Base-by-base conservation (phyloP, 2,888 invertebrate species). In the Cheilosia vernalis region DNA sequence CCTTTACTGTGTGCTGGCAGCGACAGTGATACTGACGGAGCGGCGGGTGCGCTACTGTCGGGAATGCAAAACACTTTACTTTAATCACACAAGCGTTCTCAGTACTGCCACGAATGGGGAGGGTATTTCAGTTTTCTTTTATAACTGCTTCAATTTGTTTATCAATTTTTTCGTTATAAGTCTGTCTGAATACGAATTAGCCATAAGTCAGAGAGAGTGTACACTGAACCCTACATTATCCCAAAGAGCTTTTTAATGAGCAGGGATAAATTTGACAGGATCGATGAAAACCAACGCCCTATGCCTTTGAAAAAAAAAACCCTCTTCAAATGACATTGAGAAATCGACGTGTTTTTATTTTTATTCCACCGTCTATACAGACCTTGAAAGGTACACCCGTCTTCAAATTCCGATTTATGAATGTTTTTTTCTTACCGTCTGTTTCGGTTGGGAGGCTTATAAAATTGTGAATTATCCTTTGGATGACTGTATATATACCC, bases 21-120 rank as follows among this genome's bases (percentile, higher is more conserved):
- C 19, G 56, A 42, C 37, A 80, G 40, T 60, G 51, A 51, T 37
- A 55, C 30, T 58, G 55, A 51, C 37, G 53, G 33, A n/a, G n/a
- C n/a, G n/a, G 44, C 60, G 37, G 44, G 47, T 19, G 66, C 73
- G 27, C 58, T 21, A 42, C n/a, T 67, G 61, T 37, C 21, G 37
- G 37, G 19, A 47, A 17, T 1, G 9, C 2, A 10, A 33, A 61
- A 30, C 44, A 61, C 47, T 64, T 33, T 55, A 49, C 40, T 63
- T 56, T 70, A 70, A 79, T 79, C 56, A 58, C 49, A 72, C 17
- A 63, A 61, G 69, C 61, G 69, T 69, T 69, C 37, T 51, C 60
- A 44, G 42, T 53, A 53, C 61, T 49, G 61, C 40, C 56, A 78
- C 56, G 63, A 56, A 78, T 78, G 63, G 30, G 63, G 69, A 63